Percentiles rank a stretch among this genome's conserved stretches.
Evolutionary conservation across 2,888 invertebrate genomes (phyloP).

Genomic region (Lysandra bellargus): DNA sequence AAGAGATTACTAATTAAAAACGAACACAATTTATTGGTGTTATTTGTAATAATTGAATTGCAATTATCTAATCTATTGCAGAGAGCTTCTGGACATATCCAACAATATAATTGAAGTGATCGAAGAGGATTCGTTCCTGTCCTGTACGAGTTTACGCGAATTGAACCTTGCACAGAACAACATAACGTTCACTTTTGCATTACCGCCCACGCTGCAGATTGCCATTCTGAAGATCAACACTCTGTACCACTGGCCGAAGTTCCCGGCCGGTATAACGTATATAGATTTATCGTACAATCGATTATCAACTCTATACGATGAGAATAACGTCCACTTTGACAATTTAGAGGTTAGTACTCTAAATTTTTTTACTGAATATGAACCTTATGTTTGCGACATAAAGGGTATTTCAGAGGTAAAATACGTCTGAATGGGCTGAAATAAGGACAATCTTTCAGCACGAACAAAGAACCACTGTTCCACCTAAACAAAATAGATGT

Average conservation of each 20-base stretch:
- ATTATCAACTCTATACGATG: conserved; percentile 62
- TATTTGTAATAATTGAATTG: not conserved
- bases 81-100: conserved; percentile 70
- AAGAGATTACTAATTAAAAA: not conserved
- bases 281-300: conserved; percentile 72
- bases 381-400: not conserved
- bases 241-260: conserved; percentile 68
- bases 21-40: not conserved
- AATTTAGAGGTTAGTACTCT: conserved; percentile 63
- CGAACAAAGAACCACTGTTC: not conserved
- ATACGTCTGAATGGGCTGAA: not conserved
- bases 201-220: conserved; percentile 65
- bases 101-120: conserved; percentile 71
- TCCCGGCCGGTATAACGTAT: conserved; percentile 66
- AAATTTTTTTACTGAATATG: not conserved
- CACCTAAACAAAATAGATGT: not conserved
- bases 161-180: conserved; percentile 73
- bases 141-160: conserved; percentile 63
- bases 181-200: conserved; percentile 65
- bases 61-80: conserved; percentile 45
- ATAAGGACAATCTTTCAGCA: not conserved
- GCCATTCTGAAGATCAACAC: conserved; percentile 67
- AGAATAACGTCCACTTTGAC: conserved; percentile 63
- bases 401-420: not conserved
- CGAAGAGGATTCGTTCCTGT: conserved; percentile 64